Conservation (phyloP, 2,888 invertebrate species). For the Polydrusus pterygomalis region DNA sequence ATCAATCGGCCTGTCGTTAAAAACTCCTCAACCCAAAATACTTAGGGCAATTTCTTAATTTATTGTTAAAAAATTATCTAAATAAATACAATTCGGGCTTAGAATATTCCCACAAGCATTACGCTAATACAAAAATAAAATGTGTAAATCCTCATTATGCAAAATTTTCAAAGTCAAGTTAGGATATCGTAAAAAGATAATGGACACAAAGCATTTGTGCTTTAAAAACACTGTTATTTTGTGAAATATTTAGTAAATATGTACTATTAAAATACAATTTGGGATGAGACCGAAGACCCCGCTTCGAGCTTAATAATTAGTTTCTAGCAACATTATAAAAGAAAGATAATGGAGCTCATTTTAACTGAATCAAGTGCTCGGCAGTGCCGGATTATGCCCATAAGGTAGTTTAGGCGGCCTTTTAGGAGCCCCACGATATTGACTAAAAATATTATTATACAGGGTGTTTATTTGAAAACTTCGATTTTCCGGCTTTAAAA, state of each 20-base stretch:
- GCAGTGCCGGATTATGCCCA: slow-evolving; percentile 29
- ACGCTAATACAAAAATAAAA: not conserved
- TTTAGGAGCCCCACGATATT: not conserved
- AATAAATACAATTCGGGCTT: no score
- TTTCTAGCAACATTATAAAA: slow-evolving; percentile 46
- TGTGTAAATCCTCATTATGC: slow-evolving; percentile 14
- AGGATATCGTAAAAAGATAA: slow-evolving; percentile 34
- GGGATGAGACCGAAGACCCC: slow-evolving; percentile 57
- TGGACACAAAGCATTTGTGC: slow-evolving; percentile 28
- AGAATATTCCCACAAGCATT: not conserved
- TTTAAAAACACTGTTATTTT: slow-evolving; percentile 60
- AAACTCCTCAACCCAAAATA: no score
- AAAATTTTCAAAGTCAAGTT: slow-evolving; percentile 16
- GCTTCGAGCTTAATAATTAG: slow-evolving; percentile 45
- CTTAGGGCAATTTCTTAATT: no score
- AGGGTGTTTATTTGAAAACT: no score
- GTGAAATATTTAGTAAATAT: slow-evolving; percentile 63
- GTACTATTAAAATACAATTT: slow-evolving; percentile 66
- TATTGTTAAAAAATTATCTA: no score
- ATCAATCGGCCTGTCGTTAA: no score
- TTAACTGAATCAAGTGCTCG: slow-evolving; percentile 38
- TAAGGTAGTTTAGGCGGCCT: slow-evolving; percentile 28
- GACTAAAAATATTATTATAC: no score
- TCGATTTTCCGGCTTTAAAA: no score
- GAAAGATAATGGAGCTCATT: slow-evolving; percentile 47